Conservation (phyloP, 2,113 vertebrate genomes). For the Chloebia gouldiae region DNA sequence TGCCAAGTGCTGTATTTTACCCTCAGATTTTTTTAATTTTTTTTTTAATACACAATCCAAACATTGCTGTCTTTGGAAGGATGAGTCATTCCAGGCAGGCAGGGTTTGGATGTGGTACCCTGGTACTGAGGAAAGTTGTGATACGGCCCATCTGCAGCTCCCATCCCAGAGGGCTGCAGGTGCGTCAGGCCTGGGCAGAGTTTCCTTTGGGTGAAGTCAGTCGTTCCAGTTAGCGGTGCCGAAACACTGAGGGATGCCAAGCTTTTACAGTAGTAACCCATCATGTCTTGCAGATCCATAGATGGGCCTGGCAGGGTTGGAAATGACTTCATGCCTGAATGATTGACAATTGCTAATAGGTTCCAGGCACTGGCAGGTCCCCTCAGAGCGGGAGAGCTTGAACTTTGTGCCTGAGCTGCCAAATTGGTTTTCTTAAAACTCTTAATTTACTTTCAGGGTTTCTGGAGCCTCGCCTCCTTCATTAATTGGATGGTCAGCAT, state of each 20-base stretch:
- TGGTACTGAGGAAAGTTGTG: fast-evolving
- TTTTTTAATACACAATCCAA: background rate
- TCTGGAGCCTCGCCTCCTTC: background rate
- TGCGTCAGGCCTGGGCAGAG: background rate
- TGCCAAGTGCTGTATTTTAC: background rate
- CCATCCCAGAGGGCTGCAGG: background rate
- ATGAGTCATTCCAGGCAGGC: background rate
- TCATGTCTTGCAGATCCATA: background rate
- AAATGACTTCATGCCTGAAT: slow-evolving; percentile 16
- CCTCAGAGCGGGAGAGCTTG: background rate
- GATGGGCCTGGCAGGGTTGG: background rate
- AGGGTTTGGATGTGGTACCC: background rate
- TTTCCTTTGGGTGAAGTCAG: slow-evolving; percentile 17
- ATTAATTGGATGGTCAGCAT: slow-evolving; percentile 13
- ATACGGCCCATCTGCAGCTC: background rate
- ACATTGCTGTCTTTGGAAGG: background rate
- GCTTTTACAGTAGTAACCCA: background rate
- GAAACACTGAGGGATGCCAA: background rate
- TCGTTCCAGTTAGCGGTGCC: background rate
- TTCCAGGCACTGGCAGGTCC: slow-evolving; percentile 8
- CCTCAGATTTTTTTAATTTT: no score
- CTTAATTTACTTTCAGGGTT: slow-evolving; percentile 21
- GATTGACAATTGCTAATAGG: slow-evolving; percentile 54
- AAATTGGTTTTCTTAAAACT: slow-evolving; percentile 51
- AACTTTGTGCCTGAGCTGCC: slow-evolving; percentile 46